Evolutionary conservation across 2,113 vertebrate genomes (phyloP).

Genomic region (Hyperoodon ampullatus): DNA sequence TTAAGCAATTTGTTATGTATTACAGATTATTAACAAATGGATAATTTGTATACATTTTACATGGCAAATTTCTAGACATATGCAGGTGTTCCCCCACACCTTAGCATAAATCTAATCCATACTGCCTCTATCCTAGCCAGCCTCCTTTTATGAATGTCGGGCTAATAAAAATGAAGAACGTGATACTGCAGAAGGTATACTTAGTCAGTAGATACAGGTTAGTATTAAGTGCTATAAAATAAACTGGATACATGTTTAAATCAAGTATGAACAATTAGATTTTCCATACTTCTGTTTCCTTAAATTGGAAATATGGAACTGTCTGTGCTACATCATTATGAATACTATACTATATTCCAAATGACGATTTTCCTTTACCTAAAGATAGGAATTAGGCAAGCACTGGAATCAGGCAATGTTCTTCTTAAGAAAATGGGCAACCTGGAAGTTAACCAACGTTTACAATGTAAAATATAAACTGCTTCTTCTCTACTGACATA

Average conservation of each 20-base stretch:
- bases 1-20: neutral
- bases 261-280: neutral
- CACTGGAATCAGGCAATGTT: constrained; percentile 17
- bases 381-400: constrained; percentile 36
- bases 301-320: constrained; percentile 29
- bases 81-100: neutral
- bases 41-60: neutral
- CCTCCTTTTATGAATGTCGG: constrained; percentile 21
- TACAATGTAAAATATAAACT: constrained; percentile 43
- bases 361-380: constrained; percentile 5
- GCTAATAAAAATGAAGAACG: constrained; percentile 26
- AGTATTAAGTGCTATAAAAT: constrained; percentile 20
- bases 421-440: constrained; percentile 15
- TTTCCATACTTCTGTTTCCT: constrained; percentile 23
- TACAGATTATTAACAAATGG: constrained; percentile 24
- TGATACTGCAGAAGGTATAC: constrained; percentile 7
- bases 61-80: constrained; percentile 4
- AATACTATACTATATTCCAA: constrained; percentile 27
- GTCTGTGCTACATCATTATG: constrained; percentile 10
- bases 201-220: neutral
- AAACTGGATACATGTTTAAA: neutral
- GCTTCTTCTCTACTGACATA: neutral
- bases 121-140: neutral
- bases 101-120: neutral
- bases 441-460: constrained; percentile 29